Evolutionary conservation across 23 tunicate genomes (phyloP).

Genomic region (Phallusia fumigata): DNA sequence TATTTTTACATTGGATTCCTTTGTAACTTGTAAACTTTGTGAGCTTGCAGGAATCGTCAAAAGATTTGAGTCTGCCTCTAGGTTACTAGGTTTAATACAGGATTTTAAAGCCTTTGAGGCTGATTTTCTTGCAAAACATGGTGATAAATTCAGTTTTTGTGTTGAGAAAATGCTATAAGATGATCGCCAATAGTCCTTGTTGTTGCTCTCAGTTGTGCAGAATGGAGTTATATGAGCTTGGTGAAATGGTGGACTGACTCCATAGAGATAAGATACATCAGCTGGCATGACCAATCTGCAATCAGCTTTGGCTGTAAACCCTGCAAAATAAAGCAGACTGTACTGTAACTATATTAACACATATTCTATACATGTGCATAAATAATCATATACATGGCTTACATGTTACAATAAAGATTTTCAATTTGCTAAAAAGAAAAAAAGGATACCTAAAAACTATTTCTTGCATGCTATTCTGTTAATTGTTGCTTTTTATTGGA

Average conservation of each 20-base stretch:
- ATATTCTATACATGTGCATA: no score
- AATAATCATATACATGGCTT: no score
- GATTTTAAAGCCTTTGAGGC: constrained; percentile 22
- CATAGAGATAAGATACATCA: constrained; percentile 43
- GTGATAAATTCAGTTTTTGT: constrained; percentile 3
- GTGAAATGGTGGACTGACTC: constrained; percentile 57
- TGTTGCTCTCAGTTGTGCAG: background rate
- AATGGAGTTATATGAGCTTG: background rate
- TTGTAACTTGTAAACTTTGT: background rate
- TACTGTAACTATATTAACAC: no score
- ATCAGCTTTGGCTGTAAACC: background rate
- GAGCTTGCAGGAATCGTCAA: background rate
- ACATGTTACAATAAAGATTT: no score
- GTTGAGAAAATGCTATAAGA: background rate
- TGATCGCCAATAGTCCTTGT: background rate
- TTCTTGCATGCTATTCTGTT: no score
- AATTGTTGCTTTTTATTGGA: no score
- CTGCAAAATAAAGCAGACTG: background rate
- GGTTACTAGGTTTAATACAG: constrained; percentile 13
- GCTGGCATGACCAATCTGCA: constrained; percentile 28
- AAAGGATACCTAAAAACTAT: no score
- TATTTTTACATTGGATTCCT: background rate
- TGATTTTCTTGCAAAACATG: constrained; percentile 8
- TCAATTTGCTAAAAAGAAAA: no score
- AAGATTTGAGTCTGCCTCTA: background rate